A percentile compares a stretch with the other conserved stretches of the same genome.
Evolutionary conservation across 2,797 vertebrate genomes (phyloP).

Genomic region (Anas capensis): DNA sequence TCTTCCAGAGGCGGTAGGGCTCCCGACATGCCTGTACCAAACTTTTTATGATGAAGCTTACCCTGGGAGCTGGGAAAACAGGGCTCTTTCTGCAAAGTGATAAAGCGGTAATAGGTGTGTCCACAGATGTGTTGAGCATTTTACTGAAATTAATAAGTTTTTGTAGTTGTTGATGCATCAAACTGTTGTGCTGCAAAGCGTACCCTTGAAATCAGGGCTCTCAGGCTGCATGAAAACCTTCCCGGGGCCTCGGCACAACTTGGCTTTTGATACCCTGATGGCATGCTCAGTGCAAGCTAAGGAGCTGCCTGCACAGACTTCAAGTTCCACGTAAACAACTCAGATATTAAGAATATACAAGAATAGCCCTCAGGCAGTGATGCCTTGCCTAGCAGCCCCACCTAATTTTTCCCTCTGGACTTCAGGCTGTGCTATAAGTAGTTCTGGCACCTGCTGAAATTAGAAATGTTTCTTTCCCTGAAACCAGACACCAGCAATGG

Average conservation of each 20-base stretch:
- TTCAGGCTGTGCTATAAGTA: neutral
- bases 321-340: neutral
- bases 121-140: neutral
- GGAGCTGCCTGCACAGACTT: neutral
- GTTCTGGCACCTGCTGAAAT: neutral
- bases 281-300: neutral
- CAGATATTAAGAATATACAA: neutral
- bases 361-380: neutral
- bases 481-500: neutral
- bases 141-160: neutral
- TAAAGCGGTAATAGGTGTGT: neutral
- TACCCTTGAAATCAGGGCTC: neutral
- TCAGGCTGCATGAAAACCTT: fast-evolving
- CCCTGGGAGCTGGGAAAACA: neutral
- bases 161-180: neutral
- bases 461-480: neutral
- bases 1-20: neutral
- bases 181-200: neutral
- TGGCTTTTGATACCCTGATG: neutral
- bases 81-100: neutral
- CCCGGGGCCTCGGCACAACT: neutral
- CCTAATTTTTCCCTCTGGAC: neutral
- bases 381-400: neutral
- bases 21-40: neutral
- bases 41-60: neutral